These are phyloP conservation scores for Auanema sp. DNA, from an alignment of 2,888 invertebrate species.

Conservation along the genomic window DNA sequence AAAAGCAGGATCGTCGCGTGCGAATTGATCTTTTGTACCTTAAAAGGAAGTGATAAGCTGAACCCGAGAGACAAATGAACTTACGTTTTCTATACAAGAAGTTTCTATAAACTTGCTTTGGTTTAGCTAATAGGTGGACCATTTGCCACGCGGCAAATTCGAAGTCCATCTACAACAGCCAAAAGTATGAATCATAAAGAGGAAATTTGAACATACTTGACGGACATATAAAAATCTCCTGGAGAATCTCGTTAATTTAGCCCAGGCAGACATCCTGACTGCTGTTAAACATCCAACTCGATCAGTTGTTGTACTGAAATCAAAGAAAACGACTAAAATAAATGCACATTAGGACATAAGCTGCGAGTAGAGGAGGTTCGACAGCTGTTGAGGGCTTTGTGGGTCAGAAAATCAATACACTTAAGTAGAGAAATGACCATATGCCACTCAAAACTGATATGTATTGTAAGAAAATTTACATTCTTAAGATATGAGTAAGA, in stretches of 20 bases:
- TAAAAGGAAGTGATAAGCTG: conserved; percentile 63
- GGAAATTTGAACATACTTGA: conserved; percentile 12
- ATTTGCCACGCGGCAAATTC: conserved; percentile 99
- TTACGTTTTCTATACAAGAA: conserved; percentile 95
- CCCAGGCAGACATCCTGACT: conserved; percentile 61
- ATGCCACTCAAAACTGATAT: too few relatives aligned
- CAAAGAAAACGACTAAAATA: neutral
- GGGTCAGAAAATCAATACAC: too few relatives aligned
- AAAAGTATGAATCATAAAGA: neutral
- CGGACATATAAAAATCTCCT: conserved; percentile 55
- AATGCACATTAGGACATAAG: neutral
- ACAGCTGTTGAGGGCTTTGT: too few relatives aligned
- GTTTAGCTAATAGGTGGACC: conserved; percentile 87
- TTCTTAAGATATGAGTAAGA: too few relatives aligned
- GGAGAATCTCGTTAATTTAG: conserved; percentile 54
- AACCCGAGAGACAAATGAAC: conserved; percentile 63
- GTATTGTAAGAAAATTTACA: too few relatives aligned
- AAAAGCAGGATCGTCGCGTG: conserved; percentile 97
- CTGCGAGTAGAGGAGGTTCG: too few relatives aligned
- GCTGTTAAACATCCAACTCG: conserved; percentile 54
- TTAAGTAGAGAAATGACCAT: too few relatives aligned
- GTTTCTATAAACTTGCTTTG: conserved; percentile 92
- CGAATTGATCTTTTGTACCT: conserved; percentile 98
- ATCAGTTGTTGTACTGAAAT: conserved; percentile 22
- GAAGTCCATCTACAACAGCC: conserved; percentile 86